Base-by-base conservation (phyloP, 2,113 vertebrate genomes). In the Noctilio leporinus region DNA sequence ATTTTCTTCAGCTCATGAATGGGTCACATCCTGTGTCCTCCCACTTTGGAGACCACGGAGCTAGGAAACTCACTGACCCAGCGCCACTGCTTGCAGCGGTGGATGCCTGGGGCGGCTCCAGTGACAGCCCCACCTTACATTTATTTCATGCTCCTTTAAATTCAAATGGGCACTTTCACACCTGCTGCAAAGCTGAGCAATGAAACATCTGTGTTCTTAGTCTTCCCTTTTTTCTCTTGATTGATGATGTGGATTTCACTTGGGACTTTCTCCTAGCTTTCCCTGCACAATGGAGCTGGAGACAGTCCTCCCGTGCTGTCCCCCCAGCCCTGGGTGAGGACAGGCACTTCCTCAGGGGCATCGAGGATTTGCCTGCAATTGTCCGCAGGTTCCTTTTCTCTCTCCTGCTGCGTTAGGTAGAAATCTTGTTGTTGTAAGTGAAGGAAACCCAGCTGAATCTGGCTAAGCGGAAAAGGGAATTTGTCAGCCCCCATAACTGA, bases 71-170 rank as follows among this genome's bases (percentile, higher is more conserved):
- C 81, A 92, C 28, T 62, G 15, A 16, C 17, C 55, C 15, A 30
- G 85, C 24, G 2, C 5, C 15, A 65, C 57, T 47, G 55, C 20
- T 26, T 69, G 33, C 78, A 35, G 80, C 16, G 38, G 9, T 38
- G 28, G 88, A 53, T 2, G 38, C 47, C 2, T 0, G 19, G 51
- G 15, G 20, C 80, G 91, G 38, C 43, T 89, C 33, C 9, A 57
- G 51, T 28, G 70, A 80, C 38, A 69, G 3, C 35, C 62, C 76
- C 19, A 17, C 64, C 86, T 53, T 49, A 33, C 22, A 24, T 17
- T 12, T n/a, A 20, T 65, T 72, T 93, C 90, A 84, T 72, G 84
- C 75, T 93, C 40, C 94, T 95, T 94, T 73, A 96, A 86, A 75
- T 85, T 75, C 83, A 89, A 86, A 93, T 38, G 62, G 89, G 82